These are phyloP conservation scores for Ophiothrix spiculata DNA, from an alignment of 35 echinoderm and acorn worm genomes.

Conservation along the genomic window DNA sequence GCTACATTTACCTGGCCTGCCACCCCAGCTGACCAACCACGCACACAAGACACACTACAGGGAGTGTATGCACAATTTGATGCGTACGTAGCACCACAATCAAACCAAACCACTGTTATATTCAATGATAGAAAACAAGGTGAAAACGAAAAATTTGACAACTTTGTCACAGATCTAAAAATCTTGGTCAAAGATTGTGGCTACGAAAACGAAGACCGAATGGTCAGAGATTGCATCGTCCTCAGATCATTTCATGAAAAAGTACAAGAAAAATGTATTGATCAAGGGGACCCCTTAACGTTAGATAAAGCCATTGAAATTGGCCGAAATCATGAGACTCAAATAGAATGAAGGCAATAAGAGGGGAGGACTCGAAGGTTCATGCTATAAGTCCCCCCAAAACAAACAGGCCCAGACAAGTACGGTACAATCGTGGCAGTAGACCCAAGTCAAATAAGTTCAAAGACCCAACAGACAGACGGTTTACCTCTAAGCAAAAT, in stretches of 20 bases:
- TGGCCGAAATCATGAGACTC: constrained; percentile 26
- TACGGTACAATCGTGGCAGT: background rate
- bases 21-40: background rate
- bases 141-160: constrained; percentile 76
- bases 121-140: constrained; percentile 57
- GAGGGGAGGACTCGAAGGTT: background rate
- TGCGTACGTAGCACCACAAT: constrained; percentile 32
- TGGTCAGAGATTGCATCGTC: constrained; percentile 66
- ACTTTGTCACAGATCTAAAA: constrained; percentile 65
- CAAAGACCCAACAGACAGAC: background rate
- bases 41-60: background rate
- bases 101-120: constrained; percentile 57
- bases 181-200: constrained; percentile 62
- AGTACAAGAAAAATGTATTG: constrained; percentile 63
- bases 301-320: constrained; percentile 15
- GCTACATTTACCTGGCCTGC: constrained; percentile 25
- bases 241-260: background rate
- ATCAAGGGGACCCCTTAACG: constrained; percentile 53
- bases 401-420: background rate
- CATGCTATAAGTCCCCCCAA: background rate
- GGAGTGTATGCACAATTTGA: constrained; percentile 43
- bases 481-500: background rate
- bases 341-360: constrained; percentile 4
- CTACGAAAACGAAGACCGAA: constrained; percentile 50
- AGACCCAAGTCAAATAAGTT: background rate